phyloP scores from a whole-genome alignment of 2,888 invertebrate species.

The Poecilus cupreus region DNA sequence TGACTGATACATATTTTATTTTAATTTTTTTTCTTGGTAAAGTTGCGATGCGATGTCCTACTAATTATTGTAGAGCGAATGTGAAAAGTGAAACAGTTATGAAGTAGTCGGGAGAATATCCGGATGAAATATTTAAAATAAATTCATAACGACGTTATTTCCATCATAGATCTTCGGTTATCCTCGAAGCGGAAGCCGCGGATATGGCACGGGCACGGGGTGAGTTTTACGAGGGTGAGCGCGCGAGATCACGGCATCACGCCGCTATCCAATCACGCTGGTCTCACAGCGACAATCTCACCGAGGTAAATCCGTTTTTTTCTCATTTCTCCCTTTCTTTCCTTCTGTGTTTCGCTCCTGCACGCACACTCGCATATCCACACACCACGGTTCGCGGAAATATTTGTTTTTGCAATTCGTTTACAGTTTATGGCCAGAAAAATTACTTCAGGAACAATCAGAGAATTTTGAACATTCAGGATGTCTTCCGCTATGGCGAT shows the following conservation, averaged over 20 bases:
- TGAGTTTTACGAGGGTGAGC: slow-evolving; percentile 1
- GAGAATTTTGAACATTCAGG: slow-evolving; percentile 16
- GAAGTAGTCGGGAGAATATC: too few species aligned
- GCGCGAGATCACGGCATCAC: too few species aligned
- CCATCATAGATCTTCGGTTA: slow-evolving; percentile 1
- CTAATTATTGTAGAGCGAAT: too few species aligned
- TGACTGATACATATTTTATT: too few species aligned
- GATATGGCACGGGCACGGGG: too few species aligned
- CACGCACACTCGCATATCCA: background rate
- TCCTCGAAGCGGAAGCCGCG: background rate
- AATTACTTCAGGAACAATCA: slow-evolving; percentile 40
- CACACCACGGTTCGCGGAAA: background rate
- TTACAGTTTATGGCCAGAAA: slow-evolving; percentile 41
- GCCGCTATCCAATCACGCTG: slow-evolving; percentile 38
- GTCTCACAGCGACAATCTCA: slow-evolving; percentile 28
- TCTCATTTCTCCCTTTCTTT: slow-evolving; percentile 26
- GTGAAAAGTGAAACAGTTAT: too few species aligned
- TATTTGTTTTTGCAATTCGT: slow-evolving; percentile 45
- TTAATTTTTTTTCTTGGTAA: too few species aligned
- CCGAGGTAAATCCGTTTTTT: slow-evolving; percentile 41
- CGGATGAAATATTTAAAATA: slow-evolving; percentile 22
- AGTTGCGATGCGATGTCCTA: too few species aligned
- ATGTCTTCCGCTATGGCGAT: slow-evolving; percentile 22
- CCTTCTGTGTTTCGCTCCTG: background rate
- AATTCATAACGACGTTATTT: slow-evolving; percentile 3